phyloP scores from a whole-genome alignment of 2,797 vertebrate genomes.

The Esox lucius region DNA sequence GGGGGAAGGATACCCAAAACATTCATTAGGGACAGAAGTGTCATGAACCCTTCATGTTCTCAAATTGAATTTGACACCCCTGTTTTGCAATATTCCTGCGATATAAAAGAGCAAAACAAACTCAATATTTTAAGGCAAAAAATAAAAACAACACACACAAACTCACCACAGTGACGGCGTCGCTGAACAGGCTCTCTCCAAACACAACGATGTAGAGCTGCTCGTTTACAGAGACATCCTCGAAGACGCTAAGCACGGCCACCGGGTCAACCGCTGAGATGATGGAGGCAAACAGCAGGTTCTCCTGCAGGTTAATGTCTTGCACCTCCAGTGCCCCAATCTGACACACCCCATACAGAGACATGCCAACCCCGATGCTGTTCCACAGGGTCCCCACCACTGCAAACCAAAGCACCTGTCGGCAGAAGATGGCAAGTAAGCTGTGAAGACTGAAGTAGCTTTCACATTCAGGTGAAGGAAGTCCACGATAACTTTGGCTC shows the following conservation, averaged over 20 bases:
- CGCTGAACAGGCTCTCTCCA: constrained; percentile 93
- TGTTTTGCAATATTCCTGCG: no score
- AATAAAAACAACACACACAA: constrained; percentile 35
- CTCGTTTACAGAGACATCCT: constrained; percentile 93
- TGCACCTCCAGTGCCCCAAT: constrained; percentile 87
- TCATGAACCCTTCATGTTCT: no score
- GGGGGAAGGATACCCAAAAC: no score
- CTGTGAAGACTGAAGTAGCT: no score
- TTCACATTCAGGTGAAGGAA: no score
- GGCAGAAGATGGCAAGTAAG: background rate
- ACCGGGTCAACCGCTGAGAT: constrained; percentile 97
- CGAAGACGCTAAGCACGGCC: constrained; percentile 90
- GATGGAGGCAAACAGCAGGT: constrained; percentile 90
- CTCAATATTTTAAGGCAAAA: no score
- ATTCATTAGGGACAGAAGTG: no score
- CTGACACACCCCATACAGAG: constrained; percentile 91
- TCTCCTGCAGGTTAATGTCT: constrained; percentile 93
- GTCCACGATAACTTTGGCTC: no score
- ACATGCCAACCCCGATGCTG: constrained; percentile 90
- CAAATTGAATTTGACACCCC: no score
- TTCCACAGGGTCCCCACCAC: constrained; percentile 97
- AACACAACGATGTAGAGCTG: constrained; percentile 96
- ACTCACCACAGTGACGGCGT: constrained; percentile 97
- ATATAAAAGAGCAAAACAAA: no score
- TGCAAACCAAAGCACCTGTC: constrained; percentile 88